phyloP scores from a whole-genome alignment of 2,113 vertebrate species.

The Tetrax tetrax region DNA sequence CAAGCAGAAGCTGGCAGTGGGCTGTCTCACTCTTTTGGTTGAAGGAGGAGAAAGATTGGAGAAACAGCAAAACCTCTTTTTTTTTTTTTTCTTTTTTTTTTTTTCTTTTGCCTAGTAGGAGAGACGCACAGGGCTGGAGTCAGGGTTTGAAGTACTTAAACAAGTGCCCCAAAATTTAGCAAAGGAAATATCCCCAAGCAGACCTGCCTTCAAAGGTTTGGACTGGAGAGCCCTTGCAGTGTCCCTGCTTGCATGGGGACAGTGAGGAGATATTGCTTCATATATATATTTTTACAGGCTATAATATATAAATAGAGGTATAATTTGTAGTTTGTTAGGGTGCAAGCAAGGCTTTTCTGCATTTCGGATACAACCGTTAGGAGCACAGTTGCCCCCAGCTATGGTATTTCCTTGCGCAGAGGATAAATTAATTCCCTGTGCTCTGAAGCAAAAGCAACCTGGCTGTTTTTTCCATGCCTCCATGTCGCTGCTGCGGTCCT shows the following conservation, averaged over 20 bases:
- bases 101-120: neutral
- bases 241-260: rapidly evolving
- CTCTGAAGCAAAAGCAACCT: neutral
- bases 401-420: neutral
- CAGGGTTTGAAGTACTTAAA: neutral
- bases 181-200: neutral
- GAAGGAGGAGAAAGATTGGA: neutral
- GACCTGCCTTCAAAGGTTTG: neutral
- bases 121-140: neutral
- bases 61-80: neutral
- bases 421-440: neutral
- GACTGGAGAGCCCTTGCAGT: neutral
- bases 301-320: neutral
- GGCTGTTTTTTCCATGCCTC: neutral
- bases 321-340: neutral
- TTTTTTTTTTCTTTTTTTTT: too few species aligned
- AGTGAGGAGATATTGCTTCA: neutral
- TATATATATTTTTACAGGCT: neutral
- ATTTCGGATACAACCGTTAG: neutral
- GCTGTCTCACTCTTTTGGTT: neutral
- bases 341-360: neutral
- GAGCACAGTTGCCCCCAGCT: neutral
- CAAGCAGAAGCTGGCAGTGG: neutral
- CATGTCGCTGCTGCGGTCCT: neutral
- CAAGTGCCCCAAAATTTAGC: neutral